A percentile compares a stretch with the other conserved stretches of the same genome.
phyloP scores from a whole-genome alignment of 2,113 vertebrate genomes.

The Diadophis punctatus region DNA sequence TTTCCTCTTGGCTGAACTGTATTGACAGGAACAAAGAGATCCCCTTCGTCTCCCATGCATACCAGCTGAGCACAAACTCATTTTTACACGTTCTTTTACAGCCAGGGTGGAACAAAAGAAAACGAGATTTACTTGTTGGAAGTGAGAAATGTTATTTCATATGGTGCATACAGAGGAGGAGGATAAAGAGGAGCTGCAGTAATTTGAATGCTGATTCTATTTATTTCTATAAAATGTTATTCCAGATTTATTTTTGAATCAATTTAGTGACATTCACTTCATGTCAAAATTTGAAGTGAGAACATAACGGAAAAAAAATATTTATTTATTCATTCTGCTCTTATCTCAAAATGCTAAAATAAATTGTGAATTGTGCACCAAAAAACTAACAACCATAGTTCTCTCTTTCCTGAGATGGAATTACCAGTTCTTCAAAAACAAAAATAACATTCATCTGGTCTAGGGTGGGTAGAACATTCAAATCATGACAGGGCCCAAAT shows the following conservation, averaged over 20 bases:
- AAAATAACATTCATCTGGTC: neutral
- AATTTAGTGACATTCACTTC: neutral
- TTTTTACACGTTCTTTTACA: constrained; percentile 1
- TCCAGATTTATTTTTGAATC: neutral
- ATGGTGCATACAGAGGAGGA: neutral
- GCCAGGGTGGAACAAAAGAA: constrained; percentile 2
- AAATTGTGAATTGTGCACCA: neutral
- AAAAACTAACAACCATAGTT: neutral
- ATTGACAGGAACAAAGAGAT: constrained; percentile 11
- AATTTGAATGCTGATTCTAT: neutral
- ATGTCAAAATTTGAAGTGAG: neutral
- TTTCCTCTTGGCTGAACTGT: constrained; percentile 6
- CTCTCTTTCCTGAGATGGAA: neutral
- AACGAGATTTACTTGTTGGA: constrained; percentile 1
- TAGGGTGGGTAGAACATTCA: neutral
- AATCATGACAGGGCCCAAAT: neutral
- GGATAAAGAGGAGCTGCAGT: neutral
- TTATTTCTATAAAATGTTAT: constrained; percentile 1
- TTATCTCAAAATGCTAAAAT: neutral
- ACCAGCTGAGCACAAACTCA: constrained; percentile 6
- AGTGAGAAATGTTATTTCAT: constrained; percentile 18
- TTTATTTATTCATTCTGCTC: neutral
- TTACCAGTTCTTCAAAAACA: neutral
- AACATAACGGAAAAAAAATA: neutral
- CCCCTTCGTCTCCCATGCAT: neutral